Percentiles rank a stretch among this genome's conserved stretches.
Evolutionary conservation across 2,113 vertebrate genomes (phyloP).

Genomic region (Melanotaenia duboulayi): DNA sequence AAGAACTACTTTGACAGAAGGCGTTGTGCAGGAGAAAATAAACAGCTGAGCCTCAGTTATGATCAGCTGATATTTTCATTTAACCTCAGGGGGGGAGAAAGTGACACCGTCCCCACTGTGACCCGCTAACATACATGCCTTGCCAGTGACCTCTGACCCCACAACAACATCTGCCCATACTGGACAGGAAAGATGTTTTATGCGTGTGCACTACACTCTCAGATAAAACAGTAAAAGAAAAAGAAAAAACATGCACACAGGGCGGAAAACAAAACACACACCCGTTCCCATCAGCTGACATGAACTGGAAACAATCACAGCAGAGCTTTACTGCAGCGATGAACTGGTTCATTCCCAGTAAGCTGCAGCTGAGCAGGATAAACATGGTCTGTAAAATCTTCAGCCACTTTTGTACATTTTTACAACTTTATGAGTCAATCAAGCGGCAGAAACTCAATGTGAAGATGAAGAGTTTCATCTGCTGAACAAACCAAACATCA

Average conservation of each 20-base stretch:
- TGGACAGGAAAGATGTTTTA: slow-evolving; percentile 39
- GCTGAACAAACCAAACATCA: too few species aligned
- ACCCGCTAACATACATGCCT: slow-evolving; percentile 41
- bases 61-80: slow-evolving; percentile 2
- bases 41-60: not conserved
- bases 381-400: too few species aligned
- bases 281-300: slow-evolving; percentile 5
- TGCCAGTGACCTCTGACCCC: slow-evolving; percentile 57
- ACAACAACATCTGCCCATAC: slow-evolving; percentile 24
- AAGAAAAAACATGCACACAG: not conserved
- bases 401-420: too few species aligned
- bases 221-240: not conserved
- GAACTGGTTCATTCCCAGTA: not conserved
- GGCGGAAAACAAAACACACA: slow-evolving; percentile 9
- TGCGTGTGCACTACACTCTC: not conserved
- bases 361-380: too few species aligned
- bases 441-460: too few species aligned
- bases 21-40: not conserved
- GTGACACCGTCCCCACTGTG: slow-evolving; percentile 8
- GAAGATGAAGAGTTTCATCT: too few species aligned
- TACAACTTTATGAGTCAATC: too few species aligned
- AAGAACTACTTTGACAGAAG: not conserved
- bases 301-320: not conserved
- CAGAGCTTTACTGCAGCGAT: not conserved
- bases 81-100: not conserved